A percentile compares a stretch with the other conserved stretches of the same genome.
phyloP scores from a whole-genome alignment of 2,888 invertebrate genomes.

The Lobophora halterata region DNA sequence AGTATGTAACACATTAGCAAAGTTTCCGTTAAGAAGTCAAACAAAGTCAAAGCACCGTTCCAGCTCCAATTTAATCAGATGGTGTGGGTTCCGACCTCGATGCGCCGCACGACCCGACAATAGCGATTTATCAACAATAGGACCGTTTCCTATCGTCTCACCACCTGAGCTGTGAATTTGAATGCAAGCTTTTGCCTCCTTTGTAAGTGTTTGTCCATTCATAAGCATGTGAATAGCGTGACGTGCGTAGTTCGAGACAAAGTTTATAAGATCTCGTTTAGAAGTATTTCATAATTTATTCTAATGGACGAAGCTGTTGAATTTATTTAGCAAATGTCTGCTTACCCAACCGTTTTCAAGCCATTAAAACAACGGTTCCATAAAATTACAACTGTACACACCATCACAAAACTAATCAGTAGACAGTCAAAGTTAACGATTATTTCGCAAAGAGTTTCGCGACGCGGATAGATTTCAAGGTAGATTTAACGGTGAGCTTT shows the following conservation, averaged over 20 bases:
- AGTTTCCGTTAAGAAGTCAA: slow-evolving; percentile 24
- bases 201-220: slow-evolving; percentile 26
- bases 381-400: slow-evolving; percentile 12
- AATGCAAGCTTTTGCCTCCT: slow-evolving; percentile 33
- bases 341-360: slow-evolving; percentile 21
- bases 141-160: slow-evolving; percentile 51
- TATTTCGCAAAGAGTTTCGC: slow-evolving; percentile 57
- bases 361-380: slow-evolving; percentile 17
- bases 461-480: slow-evolving; percentile 65
- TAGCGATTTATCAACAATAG: slow-evolving; percentile 60
- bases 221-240: slow-evolving; percentile 6
- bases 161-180: slow-evolving; percentile 31
- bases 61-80: slow-evolving; percentile 52
- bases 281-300: no score
- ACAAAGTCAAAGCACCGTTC: slow-evolving; percentile 51
- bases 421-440: slow-evolving; percentile 30
- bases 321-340: slow-evolving; percentile 6
- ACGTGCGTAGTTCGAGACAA: not conserved
- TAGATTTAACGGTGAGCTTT: slow-evolving; percentile 71
- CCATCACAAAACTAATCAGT: slow-evolving; percentile 30
- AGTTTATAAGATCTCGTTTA: no score
- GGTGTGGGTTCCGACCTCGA: slow-evolving; percentile 64
- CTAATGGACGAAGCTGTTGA: not conserved
- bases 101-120: slow-evolving; percentile 54
- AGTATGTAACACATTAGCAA: slow-evolving; percentile 24